Conservation (phyloP, 2,888 invertebrate genomes). For the Euplexia lucipara region DNA sequence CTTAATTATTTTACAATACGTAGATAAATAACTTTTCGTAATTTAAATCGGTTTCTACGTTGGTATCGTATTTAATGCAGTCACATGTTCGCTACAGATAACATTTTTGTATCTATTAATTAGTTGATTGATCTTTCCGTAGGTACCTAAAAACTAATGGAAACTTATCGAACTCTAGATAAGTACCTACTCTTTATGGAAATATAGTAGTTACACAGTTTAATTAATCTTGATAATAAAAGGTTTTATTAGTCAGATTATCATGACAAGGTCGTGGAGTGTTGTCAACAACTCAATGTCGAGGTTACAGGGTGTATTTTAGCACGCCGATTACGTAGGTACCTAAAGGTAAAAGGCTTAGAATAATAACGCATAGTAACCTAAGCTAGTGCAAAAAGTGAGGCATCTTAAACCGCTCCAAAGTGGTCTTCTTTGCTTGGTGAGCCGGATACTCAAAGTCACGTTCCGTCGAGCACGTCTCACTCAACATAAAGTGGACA, state of each 20-base stretch:
- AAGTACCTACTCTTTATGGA: slow-evolving; percentile 10
- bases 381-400: no score
- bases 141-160: slow-evolving; percentile 18
- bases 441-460: no score
- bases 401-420: no score
- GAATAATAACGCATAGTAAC: no score
- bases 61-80: neutral
- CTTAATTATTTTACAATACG: neutral
- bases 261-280: slow-evolving; percentile 25
- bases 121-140: slow-evolving; percentile 12
- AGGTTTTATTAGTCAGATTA: slow-evolving; percentile 45
- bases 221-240: slow-evolving; percentile 41
- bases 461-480: no score
- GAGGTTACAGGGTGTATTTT: slow-evolving; percentile 69
- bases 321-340: neutral
- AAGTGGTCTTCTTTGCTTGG: no score
- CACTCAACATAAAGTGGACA: no score
- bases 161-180: no score
- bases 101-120: neutral
- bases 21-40: slow-evolving; percentile 2
- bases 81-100: neutral
- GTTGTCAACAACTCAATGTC: slow-evolving; percentile 29
- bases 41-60: neutral
- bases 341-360: no score
- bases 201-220: slow-evolving; percentile 15